Evolutionary conservation across 2,888 invertebrate species (phyloP), one percentile per base, ranked within the genome.

Genomic region (Lissocephala sabroskyi): DNA sequence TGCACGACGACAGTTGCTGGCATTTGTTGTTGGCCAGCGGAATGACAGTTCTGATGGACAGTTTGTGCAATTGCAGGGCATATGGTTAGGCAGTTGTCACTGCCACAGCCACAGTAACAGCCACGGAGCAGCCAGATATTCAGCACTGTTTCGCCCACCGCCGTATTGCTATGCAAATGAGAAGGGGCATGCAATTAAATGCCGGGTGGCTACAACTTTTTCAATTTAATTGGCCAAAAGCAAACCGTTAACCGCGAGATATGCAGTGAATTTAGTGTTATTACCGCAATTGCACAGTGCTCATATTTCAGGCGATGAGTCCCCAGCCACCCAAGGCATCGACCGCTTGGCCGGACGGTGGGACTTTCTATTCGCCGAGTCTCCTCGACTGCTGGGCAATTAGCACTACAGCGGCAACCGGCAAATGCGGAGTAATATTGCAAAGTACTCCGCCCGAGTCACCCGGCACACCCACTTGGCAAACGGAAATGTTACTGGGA

Each of bases 401-500:
- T 74, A 75, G 74, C 75, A 71, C 66, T 65, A 59, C 55, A 48
- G 44, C 52, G 36, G 41, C 37, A 46, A 43, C 50, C 37, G 35
- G 43, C 56, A 53, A 60, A 60, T 60, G 60, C 51, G 48, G 61
- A 73, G 68, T 73, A 73, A 68, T 68, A 68, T 73, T 68, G 68
- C 53, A 68, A 37, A 35, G 37, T 37, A 19, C 19, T 19, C 3
- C 37, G n/a, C 18, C 18, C 14, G 10, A 16, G 16, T 11, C n/a
- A 16, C 13, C 13, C 23, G 68, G 65, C 65, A 68, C 67, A 60
- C 63, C n/a, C n/a, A n/a, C n/a, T n/a, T 52, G 60, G 60, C 63
- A 52, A 65, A 65, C 76, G 77, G 74, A 74, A 77, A 77, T 77
- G 74, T 77, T 62, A 68, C 71, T 77, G 74, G 74, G 77, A 74